Conservation (phyloP, 2,797 vertebrate genomes). For the Siniperca scherzeri region DNA sequence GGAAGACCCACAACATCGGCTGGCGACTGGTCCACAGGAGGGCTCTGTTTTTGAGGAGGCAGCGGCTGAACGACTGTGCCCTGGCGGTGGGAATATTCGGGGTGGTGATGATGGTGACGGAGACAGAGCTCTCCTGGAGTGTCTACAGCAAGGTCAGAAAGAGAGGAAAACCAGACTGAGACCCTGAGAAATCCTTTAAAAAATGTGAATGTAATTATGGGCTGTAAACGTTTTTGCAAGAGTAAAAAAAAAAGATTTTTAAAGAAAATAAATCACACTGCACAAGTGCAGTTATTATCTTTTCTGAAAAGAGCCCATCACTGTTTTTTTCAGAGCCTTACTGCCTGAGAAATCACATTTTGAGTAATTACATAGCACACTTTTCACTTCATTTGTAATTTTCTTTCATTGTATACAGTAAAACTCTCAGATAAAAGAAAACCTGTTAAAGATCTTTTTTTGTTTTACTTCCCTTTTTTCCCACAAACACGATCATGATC, state of each 20-base stretch:
- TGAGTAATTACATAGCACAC: not conserved
- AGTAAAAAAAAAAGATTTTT: not conserved
- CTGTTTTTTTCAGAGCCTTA: not conserved
- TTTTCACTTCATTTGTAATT: not conserved
- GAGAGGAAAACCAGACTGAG: too few relatives aligned
- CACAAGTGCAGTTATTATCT: not conserved
- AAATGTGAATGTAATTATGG: not conserved
- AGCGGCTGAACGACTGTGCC: conserved; percentile 92
- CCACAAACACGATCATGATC: not conserved
- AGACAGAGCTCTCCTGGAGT: conserved; percentile 96
- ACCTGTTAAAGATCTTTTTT: not conserved
- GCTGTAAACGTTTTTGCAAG: not conserved
- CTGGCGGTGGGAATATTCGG: conserved; percentile 93
- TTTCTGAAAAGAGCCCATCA: not conserved
- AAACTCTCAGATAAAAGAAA: not conserved
- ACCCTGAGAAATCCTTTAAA: not conserved
- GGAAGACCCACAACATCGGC: conserved; percentile 91
- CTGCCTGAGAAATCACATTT: conserved; percentile 1
- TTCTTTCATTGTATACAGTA: not conserved
- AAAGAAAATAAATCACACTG: not conserved
- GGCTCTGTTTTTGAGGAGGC: conserved; percentile 91
- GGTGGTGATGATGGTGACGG: conserved; percentile 94
- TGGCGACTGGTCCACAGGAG: conserved; percentile 90
- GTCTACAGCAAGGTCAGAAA: conserved; percentile 93
- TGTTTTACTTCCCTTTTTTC: not conserved